Conservation (phyloP, 1,140 invertebrate genomes). For the Drosophila lowei region DNA sequence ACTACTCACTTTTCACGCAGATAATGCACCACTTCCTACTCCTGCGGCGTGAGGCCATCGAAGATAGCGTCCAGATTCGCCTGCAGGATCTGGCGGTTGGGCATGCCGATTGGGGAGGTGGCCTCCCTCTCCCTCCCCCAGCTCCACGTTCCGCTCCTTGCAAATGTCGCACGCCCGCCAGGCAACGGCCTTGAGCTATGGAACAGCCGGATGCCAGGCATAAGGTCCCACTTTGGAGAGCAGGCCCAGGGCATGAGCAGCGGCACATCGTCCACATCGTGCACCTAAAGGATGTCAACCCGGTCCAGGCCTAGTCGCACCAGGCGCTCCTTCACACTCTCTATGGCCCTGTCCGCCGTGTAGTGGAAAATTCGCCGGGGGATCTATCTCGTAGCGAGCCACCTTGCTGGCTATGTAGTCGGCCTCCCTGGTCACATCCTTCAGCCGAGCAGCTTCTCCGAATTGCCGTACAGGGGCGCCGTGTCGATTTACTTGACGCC, state of each 20-base stretch:
- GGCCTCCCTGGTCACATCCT: constrained; percentile 89
- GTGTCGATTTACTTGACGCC: constrained; percentile 97
- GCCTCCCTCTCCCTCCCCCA: constrained; percentile 86
- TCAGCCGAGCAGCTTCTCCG: constrained; percentile 91
- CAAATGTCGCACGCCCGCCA: constrained; percentile 86
- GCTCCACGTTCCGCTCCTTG: constrained; percentile 87
- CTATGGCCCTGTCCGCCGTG: constrained; percentile 88
- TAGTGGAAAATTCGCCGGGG: constrained; percentile 93
- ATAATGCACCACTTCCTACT: too few relatives aligned
- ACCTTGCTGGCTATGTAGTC: constrained; percentile 97
- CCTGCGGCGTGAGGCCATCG: too few relatives aligned
- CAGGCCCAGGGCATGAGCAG: constrained; percentile 91
- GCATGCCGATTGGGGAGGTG: too few relatives aligned
- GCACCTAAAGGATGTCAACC: too few relatives aligned
- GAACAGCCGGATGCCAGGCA: too few relatives aligned
- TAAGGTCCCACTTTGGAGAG: constrained; percentile 90
- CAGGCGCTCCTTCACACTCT: constrained; percentile 88
- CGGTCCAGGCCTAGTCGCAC: constrained; percentile 83
- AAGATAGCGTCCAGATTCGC: too few relatives aligned
- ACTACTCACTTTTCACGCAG: too few relatives aligned
- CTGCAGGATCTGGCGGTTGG: too few relatives aligned
- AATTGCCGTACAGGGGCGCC: constrained; percentile 85
- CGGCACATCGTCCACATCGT: constrained; percentile 85
- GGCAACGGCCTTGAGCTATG: constrained; percentile 87
- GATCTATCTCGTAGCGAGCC: constrained; percentile 90